phyloP scores from a whole-genome alignment of 2,888 invertebrate genomes.

The Molanna angustata region DNA sequence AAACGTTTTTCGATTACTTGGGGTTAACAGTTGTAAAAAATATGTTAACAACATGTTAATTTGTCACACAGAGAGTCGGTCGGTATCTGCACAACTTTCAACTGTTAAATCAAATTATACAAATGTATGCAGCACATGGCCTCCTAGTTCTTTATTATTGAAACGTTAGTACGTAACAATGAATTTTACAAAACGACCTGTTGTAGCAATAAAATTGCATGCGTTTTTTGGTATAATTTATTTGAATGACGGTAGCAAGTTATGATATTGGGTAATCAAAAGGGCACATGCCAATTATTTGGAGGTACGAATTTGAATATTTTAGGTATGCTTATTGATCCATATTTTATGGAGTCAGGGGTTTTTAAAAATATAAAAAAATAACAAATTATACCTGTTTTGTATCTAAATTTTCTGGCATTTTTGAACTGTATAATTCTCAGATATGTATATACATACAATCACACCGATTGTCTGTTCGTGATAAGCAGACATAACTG shows the following conservation, averaged over 20 bases:
- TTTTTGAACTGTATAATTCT: too few relatives aligned
- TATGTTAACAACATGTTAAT: constrained; percentile 28
- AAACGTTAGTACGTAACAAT: constrained; percentile 12
- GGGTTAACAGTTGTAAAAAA: constrained; percentile 15
- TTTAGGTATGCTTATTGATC: too few relatives aligned
- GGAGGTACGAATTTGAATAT: too few relatives aligned
- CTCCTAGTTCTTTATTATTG: constrained; percentile 17
- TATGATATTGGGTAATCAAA: not conserved
- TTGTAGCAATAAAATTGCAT: constrained; percentile 15
- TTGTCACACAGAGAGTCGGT: not conserved
- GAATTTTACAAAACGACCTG: constrained; percentile 22
- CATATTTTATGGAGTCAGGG: too few relatives aligned
- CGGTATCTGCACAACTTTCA: not conserved
- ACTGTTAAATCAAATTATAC: constrained; percentile 25
- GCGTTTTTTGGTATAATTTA: constrained; percentile 4
- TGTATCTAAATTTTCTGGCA: too few relatives aligned
- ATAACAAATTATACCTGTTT: too few relatives aligned
- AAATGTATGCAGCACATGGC: constrained; percentile 30
- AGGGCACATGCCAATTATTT: too few relatives aligned
- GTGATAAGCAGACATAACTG: too few relatives aligned
- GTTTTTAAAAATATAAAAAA: too few relatives aligned
- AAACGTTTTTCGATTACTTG: constrained; percentile 28
- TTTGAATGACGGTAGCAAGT: constrained; percentile 14
- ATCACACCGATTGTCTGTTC: too few relatives aligned
- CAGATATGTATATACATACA: too few relatives aligned